phyloP scores from a whole-genome alignment of 2,113 vertebrate genomes.

The Blennius ocellaris region DNA sequence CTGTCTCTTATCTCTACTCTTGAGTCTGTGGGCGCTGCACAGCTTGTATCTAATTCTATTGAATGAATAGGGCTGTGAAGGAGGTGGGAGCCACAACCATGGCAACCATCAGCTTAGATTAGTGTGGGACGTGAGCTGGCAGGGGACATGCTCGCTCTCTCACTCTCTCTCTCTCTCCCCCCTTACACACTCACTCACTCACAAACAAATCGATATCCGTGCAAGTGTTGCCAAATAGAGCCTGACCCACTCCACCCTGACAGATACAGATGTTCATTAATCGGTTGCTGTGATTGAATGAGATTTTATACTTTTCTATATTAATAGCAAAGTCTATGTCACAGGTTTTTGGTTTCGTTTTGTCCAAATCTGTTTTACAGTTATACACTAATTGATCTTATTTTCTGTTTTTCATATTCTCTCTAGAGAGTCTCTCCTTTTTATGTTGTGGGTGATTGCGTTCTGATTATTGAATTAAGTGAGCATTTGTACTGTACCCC shows the following conservation, averaged over 20 bases:
- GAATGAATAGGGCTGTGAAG: conserved; percentile 72
- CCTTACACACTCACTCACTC: conserved; percentile 18
- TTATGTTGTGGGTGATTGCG: too few species aligned
- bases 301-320: conserved; percentile 31
- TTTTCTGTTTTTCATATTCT: neutral
- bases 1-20: conserved; percentile 36
- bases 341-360: conserved; percentile 34
- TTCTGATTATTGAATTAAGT: too few species aligned
- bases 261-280: conserved; percentile 69
- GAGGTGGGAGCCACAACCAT: conserved; percentile 76
- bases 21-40: conserved; percentile 41
- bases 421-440: neutral
- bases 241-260: conserved; percentile 26
- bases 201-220: conserved; percentile 69
- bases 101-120: conserved; percentile 78
- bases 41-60: conserved; percentile 65
- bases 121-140: conserved; percentile 70
- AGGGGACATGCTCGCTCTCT: conserved; percentile 43
- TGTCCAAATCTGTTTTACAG: conserved; percentile 7
- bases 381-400: too few species aligned
- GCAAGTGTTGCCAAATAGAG: conserved; percentile 46
- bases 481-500: too few species aligned
- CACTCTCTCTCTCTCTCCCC: neutral
- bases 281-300: conserved; percentile 48
- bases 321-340: conserved; percentile 10